Conservation (phyloP, 2,888 invertebrate genomes). For the Trichogramma dendrolimi region DNA sequence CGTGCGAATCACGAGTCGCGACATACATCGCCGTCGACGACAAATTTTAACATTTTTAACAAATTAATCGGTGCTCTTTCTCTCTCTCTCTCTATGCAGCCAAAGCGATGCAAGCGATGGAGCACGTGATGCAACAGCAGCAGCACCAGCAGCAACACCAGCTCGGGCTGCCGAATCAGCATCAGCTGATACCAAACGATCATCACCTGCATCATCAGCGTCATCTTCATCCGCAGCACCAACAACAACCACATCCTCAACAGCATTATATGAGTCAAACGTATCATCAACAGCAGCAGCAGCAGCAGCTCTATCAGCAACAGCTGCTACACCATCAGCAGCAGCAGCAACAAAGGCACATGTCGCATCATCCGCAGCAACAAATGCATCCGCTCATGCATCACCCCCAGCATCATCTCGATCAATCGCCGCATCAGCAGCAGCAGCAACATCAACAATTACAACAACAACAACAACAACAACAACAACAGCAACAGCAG, state of each 20-base stretch:
- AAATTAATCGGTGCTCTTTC: no score
- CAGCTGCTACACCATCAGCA: conserved; percentile 12
- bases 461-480: conserved; percentile 14
- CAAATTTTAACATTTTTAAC: no score
- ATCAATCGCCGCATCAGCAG: conserved; percentile 20
- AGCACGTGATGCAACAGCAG: conserved; percentile 19
- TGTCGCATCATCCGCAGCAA: conserved; percentile 8
- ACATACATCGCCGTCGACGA: no score
- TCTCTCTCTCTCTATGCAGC: conserved; percentile 5
- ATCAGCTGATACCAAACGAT: neutral
- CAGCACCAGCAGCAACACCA: conserved; percentile 20
- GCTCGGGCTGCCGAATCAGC: conserved; percentile 13
- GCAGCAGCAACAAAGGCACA: conserved; percentile 8
- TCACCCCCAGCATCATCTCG: conserved; percentile 14
- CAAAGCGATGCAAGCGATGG: conserved; percentile 28
- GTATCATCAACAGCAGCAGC: conserved; percentile 13
- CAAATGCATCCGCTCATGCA: neutral
- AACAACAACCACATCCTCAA: neutral
- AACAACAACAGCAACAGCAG: conserved; percentile 17
- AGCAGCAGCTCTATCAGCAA: neutral
- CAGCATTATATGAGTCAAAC: conserved; percentile 9
- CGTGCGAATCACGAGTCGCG: no score
- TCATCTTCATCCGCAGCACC: neutral
- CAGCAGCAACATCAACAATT: conserved; percentile 2
- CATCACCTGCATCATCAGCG: conserved; percentile 2